Base-by-base conservation (phyloP, 2,113 vertebrate genomes). In the Sinocyclocheilus anshuiensis region DNA sequence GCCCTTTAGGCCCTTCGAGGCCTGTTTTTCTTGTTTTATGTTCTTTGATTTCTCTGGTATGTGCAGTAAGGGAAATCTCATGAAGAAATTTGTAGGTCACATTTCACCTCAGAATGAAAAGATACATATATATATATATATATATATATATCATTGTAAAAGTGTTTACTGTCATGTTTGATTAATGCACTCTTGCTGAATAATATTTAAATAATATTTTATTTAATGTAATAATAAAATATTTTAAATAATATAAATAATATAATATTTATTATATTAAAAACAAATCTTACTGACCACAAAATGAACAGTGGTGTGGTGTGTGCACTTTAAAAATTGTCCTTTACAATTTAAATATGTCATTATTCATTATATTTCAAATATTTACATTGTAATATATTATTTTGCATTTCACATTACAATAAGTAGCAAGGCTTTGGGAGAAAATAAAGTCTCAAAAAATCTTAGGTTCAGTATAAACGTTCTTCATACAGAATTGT, bases 1-100 rank as follows among this genome's bases (percentile, higher is more conserved):
- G 59, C 79, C 79, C 39, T 81, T 67, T 81, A 65, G 61, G 79
- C 79, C 61, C 24, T 20, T 48, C 24, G 29, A 81, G 39, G 79
- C 5, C 61, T 20, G 24, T 67, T 45, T 81, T 81, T 81, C 59
- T 20, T 48, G 20, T 80, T 80, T 80, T 39, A 80, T 61, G 11
- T 80, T 63, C 12, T 24, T 61, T 63, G 15, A 18, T 67, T 48
- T 67, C 2, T 67, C 4, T 42, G 36, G 36, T 42, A 24, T 81
- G n/a, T 81, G 59, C 39, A 45, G 8, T 48, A 29, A 8, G 39
- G 24, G 16, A 24, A 48, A 81, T 65, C 42, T 67, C 42, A 33
- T 45, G 6, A n/a, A 81, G 39, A 29, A 36, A 48, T 45, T 1
- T 39, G 39, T 7, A 7, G 6, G 55, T 61, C 55, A 36, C 29